Conservation (phyloP, 2,113 vertebrate species). For the Tamias sibiricus region DNA sequence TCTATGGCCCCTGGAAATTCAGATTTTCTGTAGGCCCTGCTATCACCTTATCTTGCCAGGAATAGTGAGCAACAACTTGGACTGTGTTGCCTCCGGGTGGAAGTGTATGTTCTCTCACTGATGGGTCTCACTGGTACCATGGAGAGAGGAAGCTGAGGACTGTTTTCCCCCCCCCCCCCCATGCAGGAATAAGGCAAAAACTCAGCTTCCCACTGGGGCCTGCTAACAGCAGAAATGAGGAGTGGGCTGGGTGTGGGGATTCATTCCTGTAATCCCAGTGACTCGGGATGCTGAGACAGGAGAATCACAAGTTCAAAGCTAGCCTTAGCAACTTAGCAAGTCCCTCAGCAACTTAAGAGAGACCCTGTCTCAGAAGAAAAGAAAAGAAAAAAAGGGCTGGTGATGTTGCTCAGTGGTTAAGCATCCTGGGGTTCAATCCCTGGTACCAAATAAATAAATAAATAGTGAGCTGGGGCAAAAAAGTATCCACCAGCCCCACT, state of each 20-base stretch:
- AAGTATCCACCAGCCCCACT: not conserved
- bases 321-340: too few relatives aligned
- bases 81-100: not conserved
- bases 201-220: not conserved
- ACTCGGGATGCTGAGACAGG: too few relatives aligned
- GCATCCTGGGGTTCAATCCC: too few relatives aligned
- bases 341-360: too few relatives aligned
- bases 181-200: not conserved
- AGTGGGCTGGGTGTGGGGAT: too few relatives aligned
- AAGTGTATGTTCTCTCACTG: fast-evolving
- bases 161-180: too few relatives aligned
- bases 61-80: not conserved
- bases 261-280: too few relatives aligned
- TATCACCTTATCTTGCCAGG: not conserved
- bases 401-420: too few relatives aligned
- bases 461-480: not conserved
- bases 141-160: not conserved
- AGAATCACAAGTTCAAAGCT: too few relatives aligned
- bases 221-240: not conserved
- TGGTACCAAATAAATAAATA: too few relatives aligned
- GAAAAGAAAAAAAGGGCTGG: too few relatives aligned
- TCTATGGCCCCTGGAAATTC: not conserved
- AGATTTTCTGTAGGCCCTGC: not conserved
- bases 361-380: too few relatives aligned
- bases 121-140: not conserved